These are phyloP conservation scores for Amiota mariae DNA, from an alignment of 2,888 invertebrate genomes.

Conservation along the genomic window DNA sequence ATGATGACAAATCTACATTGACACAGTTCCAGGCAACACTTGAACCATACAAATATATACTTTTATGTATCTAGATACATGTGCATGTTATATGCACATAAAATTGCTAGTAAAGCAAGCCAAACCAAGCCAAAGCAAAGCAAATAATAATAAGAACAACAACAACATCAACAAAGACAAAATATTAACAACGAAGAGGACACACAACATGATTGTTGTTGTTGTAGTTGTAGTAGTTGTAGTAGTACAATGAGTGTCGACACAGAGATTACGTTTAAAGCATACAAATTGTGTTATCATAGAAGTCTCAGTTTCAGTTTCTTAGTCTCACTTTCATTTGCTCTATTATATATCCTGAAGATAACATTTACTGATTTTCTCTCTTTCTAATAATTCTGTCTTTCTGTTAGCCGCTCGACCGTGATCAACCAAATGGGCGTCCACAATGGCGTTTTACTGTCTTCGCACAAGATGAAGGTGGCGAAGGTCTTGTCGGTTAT, in stretches of 20 bases:
- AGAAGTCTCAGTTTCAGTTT: conserved; percentile 34
- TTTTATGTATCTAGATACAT: background rate
- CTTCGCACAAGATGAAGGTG: conserved; percentile 95
- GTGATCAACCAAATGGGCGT: conserved; percentile 95
- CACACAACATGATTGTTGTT: background rate
- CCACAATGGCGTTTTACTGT: conserved; percentile 97
- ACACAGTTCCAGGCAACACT: background rate
- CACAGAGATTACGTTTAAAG: background rate
- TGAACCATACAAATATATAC: conserved; percentile 21
- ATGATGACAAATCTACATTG: background rate
- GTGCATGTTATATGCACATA: conserved; percentile 10
- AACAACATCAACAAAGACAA: conserved; percentile 3
- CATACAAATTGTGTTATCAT: conserved; percentile 27
- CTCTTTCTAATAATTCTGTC: conserved; percentile 43
- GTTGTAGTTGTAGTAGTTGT: background rate
- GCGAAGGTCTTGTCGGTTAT: conserved; percentile 95
- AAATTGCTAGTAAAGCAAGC: background rate
- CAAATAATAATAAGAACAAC: conserved; percentile 1
- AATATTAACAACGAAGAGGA: no score
- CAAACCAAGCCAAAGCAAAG: conserved; percentile 4
- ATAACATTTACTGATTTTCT: background rate
- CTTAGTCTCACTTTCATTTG: background rate
- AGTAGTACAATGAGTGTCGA: background rate
- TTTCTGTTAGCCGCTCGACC: conserved; percentile 86
- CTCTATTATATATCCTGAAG: no score